Evolutionary conservation across 2,113 vertebrate species (phyloP), one percentile per base, ranked within the genome.

Genomic region (Eonycteris spelaea): DNA sequence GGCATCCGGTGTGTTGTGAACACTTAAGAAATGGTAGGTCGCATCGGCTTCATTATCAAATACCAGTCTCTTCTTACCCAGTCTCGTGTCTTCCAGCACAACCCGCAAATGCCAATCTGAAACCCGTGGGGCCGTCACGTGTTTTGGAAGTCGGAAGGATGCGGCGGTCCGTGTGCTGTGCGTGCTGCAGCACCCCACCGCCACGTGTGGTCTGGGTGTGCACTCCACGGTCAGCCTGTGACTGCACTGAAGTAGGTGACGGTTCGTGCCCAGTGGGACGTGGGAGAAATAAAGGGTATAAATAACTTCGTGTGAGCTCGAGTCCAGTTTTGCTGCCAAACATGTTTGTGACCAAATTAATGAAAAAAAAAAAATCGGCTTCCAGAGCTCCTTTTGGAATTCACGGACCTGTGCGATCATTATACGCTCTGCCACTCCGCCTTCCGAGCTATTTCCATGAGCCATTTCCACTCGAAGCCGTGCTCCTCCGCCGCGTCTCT

Each of bases 241-340:
- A 43, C 63, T 53, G 22, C 38, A 0, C 43, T 5, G 35, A 67
- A 24, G 35, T 40, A 7, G 1, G 14, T 7, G 51, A 13, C 11
- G 0, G 28, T 43, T 86, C 48, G 28, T 7, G 55, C 63, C n/a
- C 6, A 67, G 63, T 67, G n/a, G 63, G 4, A 12, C 26, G 40
- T 70, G 61, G 65, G 30, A 6, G 90, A 71, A 85, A 55, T n/a
- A 22, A 68, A 70, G 16, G 33, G 0, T 33, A 43, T 51, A 80
- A 43, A 75, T 43, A 85, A 61, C 57, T 40, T 48, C 19, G 24
- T 22, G 2, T 70, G 35, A 65, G 51, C 38, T 35, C 26, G 12
- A 55, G 59, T 75, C 77, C 87, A 53, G 38, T 55, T 88, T 87
- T 74, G 43, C 35, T 84, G 75, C 71, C 89, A 95, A 40, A 48